Evolutionary conservation across 2,888 invertebrate species (phyloP).

Genomic region (Drosophila colorata): DNA sequence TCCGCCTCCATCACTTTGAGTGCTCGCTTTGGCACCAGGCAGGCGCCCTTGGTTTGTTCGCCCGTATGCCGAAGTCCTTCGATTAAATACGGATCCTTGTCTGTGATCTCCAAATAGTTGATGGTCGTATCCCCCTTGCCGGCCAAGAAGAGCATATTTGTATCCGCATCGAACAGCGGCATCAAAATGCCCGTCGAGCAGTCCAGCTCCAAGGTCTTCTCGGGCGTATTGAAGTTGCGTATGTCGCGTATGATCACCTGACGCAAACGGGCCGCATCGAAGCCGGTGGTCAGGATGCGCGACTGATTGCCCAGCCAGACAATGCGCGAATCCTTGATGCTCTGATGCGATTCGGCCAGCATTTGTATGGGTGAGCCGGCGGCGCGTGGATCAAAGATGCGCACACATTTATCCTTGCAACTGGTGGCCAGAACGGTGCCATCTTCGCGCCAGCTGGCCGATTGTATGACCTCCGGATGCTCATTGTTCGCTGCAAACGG

Average conservation of each 20-base stretch:
- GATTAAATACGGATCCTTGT: conserved; percentile 94
- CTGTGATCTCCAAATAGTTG: conserved; percentile 94
- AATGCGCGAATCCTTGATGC: conserved; percentile 95
- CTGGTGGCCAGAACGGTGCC: conserved; percentile 92
- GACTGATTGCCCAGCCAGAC: conserved; percentile 95
- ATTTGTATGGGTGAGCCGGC: conserved; percentile 87
- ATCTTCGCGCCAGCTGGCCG: conserved; percentile 95
- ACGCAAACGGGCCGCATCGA: conserved; percentile 93
- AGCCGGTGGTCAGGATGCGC: conserved; percentile 94
- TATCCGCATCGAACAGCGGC: conserved; percentile 96
- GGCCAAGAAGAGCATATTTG: conserved; percentile 97
- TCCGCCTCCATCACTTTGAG: conserved; percentile 98
- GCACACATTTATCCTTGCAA: conserved; percentile 95
- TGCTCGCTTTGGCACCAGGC: conserved; percentile 95
- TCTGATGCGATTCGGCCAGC: conserved; percentile 92
- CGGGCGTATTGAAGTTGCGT: conserved; percentile 91
- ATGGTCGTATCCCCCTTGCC: conserved; percentile 98
- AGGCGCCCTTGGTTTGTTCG: conserved; percentile 98
- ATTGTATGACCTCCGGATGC: conserved; percentile 95
- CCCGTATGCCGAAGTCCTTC: conserved; percentile 95
- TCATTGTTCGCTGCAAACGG: conserved; percentile 88
- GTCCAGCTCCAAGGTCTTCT: conserved; percentile 92
- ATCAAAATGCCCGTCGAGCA: conserved; percentile 96
- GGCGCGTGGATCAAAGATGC: conserved; percentile 93
- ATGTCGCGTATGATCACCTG: conserved; percentile 96